phyloP scores from a whole-genome alignment of 2,888 invertebrate genomes.

The Patella ulyssiponensis region DNA sequence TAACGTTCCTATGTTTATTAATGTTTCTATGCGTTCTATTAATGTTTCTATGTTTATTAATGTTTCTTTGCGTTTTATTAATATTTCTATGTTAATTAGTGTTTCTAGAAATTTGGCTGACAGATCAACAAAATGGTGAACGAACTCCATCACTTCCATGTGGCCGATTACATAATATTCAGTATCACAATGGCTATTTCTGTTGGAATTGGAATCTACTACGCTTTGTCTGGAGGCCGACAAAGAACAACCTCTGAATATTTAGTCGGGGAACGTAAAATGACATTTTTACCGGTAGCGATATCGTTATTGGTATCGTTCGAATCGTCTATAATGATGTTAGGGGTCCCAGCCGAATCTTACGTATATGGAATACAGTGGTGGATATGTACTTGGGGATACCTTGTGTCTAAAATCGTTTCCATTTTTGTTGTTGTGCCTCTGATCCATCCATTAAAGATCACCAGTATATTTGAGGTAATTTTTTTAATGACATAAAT shows the following conservation, averaged over 20 bases:
- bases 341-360: constrained; percentile 56
- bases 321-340: constrained; percentile 61
- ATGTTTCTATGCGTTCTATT: no score
- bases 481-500: no score
- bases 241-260: constrained; percentile 48
- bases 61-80: no score
- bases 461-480: constrained; percentile 60
- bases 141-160: constrained; percentile 29
- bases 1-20: no score
- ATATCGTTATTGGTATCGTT: constrained; percentile 58
- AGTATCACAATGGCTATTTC: constrained; percentile 46
- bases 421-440: constrained; percentile 48
- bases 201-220: constrained; percentile 53
- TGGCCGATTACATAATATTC: constrained; percentile 50
- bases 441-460: constrained; percentile 49
- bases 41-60: no score
- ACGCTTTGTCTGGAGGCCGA: constrained; percentile 33
- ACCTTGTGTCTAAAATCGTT: constrained; percentile 43
- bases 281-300: constrained; percentile 53
- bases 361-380: constrained; percentile 55
- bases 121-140: constrained; percentile 24
- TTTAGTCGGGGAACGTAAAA: constrained; percentile 50
- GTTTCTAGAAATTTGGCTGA: no score
- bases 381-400: constrained; percentile 43
- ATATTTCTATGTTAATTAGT: no score